Evolutionary conservation across 1,140 invertebrate species (phyloP), one percentile per base, ranked within the genome.

Genomic region (Euura lappo): DNA sequence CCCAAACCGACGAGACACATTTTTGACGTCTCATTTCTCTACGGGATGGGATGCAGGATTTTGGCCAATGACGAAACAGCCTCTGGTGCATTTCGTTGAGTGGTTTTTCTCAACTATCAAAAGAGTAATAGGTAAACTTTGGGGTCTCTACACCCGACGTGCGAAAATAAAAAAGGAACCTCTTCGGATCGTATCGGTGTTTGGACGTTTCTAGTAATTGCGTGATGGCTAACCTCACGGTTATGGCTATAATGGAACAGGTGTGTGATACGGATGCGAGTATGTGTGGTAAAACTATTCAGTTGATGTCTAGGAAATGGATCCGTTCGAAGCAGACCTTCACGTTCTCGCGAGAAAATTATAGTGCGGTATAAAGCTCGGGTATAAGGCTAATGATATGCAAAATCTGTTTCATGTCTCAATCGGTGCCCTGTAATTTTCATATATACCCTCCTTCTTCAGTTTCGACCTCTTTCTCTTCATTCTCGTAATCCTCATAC

Each of bases 341-440:
- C 28, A 28, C 28, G 28, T 28, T 28, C 28, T 28, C 28, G 28
- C 28, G 3, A 60, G 51, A 60, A 60, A 60, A 60, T 60, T 60
- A 60, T 60, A 60, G 3, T n/a, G 6, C 51, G 51, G 51, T 60
- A 11, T 11, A 60, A 60, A 60, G 13, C 5, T 8, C 13, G 13
- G 28, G 51, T n/a, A 8, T 6, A 28, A 28, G 28, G 3, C 51
- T 60, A 60, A 60, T 60, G 8, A 60, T 60, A 60, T 60, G 51
- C 51, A 60, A 60, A 60, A 60, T 60, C 51, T n/a, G 51, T 60
- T 60, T 60, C 51, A 60, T 60, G 51, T 60, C 51, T 60, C 51
- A 60, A 60, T 60, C 51, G 47, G 47, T 51, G 11, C 13, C 8
- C 51, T n/a, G 6, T 60, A 60, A 3, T 8, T 28, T 6, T 60